These are phyloP conservation scores for Lamproptera curius DNA, from an alignment of 2,888 invertebrate species.

Conservation along the genomic window DNA sequence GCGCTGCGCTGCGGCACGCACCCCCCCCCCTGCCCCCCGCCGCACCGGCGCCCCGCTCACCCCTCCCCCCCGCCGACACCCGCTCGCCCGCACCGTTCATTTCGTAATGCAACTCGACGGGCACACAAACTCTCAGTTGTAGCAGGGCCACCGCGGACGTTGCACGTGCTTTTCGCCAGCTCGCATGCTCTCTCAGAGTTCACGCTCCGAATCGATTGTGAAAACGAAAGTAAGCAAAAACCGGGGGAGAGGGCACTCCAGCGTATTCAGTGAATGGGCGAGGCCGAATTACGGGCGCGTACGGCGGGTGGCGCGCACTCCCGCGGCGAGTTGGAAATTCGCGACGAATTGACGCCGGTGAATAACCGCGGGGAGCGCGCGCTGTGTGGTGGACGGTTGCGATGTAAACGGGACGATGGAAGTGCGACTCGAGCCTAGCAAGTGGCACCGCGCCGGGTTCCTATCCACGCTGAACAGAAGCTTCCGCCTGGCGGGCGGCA, in stretches of 20 bases:
- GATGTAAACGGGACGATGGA: constrained; percentile 67
- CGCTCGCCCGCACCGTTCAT: constrained; percentile 27
- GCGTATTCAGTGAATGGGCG: constrained; percentile 46
- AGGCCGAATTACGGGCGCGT: constrained; percentile 39
- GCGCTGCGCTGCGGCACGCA: constrained; percentile 29
- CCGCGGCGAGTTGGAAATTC: constrained; percentile 33
- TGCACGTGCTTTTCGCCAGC: constrained; percentile 38
- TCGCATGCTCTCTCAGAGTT: constrained; percentile 50
- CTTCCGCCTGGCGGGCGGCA: constrained; percentile 60
- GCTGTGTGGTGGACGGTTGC: constrained; percentile 32
- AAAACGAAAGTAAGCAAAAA: constrained; percentile 29
- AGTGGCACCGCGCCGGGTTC: constrained; percentile 70
- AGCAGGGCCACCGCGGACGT: constrained; percentile 46
- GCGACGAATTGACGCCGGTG: too few species aligned
- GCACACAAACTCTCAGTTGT: constrained; percentile 49
- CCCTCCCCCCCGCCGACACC: constrained; percentile 32
- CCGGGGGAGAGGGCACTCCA: neutral
- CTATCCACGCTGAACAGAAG: constrained; percentile 68
- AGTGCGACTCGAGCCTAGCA: constrained; percentile 60
- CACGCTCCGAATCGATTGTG: constrained; percentile 34
- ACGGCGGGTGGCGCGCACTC: constrained; percentile 48
- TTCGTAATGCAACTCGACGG: constrained; percentile 30
- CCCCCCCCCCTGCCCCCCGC: constrained; percentile 32
- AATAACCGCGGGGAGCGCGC: neutral
- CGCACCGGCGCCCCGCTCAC: constrained; percentile 26